Base-by-base conservation (phyloP, 1,140 invertebrate species). In the Trissolcus basalis region DNA sequence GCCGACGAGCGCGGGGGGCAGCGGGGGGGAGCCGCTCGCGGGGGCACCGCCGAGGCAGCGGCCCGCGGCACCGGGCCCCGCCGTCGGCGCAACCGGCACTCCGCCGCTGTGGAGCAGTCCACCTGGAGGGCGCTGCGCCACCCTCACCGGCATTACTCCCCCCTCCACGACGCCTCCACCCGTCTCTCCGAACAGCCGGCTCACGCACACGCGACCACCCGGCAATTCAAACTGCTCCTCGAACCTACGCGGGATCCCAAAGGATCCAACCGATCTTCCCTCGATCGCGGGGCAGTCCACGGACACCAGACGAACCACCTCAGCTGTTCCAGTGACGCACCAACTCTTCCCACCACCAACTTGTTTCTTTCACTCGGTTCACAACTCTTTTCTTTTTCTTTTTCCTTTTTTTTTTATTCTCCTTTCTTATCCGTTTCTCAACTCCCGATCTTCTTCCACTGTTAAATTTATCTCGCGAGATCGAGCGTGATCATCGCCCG, bases 71-170 rank as follows among this genome's bases (percentile, higher is more conserved):
- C 83, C 83, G 76, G 86, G 80, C 78, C 83, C 81, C 70, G 82
- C 82, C 78, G 79, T 81, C 63, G 81, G 71, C 67, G 81, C 83
- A 79, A 85, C 82, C 82, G 85, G 82, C 80, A 86, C 63, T 44
- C 63, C 84, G 80, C 87, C 87, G 86, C 85, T 83, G 85, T 88
- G 87, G 82, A 88, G 85, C 80, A 88, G 83, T 85, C 87, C 87
- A 87, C 86, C 82, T 86, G 86, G 85, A 85, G 87, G 85, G 86
- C 86, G 87, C 85, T 85, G 87, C 83, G 86, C 86, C 87, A 88
- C 86, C 86, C 87, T 87, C 79, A 88, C 87, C 82, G 87, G 87
- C 87, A 88, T 88, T 81, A 88, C 87, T 88, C 86, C 86, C 87
- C 86, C 86, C 87, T 87, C 86, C 87, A 87, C 85, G 80, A 84